Evolutionary conservation across 2,797 vertebrate species (phyloP).

Genomic region (Austrolebias charrua): DNA sequence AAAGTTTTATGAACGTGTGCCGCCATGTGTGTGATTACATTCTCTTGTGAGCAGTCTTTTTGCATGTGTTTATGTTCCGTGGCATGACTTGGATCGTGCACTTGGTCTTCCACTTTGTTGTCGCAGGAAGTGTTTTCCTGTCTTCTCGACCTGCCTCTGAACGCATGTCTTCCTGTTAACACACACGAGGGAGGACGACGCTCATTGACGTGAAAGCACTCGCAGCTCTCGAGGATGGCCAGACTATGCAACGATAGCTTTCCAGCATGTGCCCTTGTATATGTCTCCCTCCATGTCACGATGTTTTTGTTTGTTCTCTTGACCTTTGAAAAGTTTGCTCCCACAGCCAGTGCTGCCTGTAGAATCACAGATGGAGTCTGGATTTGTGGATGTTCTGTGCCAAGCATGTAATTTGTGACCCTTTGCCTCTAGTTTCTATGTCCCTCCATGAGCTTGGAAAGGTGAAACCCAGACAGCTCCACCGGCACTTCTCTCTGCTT

Average conservation of each 20-base stretch:
- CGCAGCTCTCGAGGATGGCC: constrained; percentile 23
- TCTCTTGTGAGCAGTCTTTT: constrained; percentile 17
- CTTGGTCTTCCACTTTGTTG: constrained; percentile 28
- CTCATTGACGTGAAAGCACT: constrained; percentile 29
- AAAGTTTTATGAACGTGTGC: constrained; percentile 42
- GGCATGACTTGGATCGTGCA: constrained; percentile 56
- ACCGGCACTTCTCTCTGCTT: constrained; percentile 42
- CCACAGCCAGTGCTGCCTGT: constrained; percentile 59
- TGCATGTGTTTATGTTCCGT: constrained; percentile 68
- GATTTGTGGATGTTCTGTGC: constrained; percentile 62
- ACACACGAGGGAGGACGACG: constrained; percentile 19
- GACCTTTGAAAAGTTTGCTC: constrained; percentile 68
- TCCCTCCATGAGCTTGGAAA: constrained; percentile 52
- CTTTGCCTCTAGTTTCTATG: constrained; percentile 51
- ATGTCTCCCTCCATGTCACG: constrained; percentile 36
- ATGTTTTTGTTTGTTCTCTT: constrained; percentile 46
- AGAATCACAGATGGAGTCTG: constrained; percentile 59
- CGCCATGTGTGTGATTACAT: constrained; percentile 30
- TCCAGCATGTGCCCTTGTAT: constrained; percentile 45
- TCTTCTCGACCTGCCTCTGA: constrained; percentile 35
- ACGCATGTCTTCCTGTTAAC: constrained; percentile 58
- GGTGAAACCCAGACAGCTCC: constrained; percentile 52
- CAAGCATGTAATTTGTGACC: constrained; percentile 65
- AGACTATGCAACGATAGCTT: constrained; percentile 35
- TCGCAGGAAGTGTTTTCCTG: constrained; percentile 32